These are phyloP conservation scores for Ibidorhyncha struthersii DNA, from an alignment of 2,113 vertebrate genomes.

Conservation along the genomic window DNA sequence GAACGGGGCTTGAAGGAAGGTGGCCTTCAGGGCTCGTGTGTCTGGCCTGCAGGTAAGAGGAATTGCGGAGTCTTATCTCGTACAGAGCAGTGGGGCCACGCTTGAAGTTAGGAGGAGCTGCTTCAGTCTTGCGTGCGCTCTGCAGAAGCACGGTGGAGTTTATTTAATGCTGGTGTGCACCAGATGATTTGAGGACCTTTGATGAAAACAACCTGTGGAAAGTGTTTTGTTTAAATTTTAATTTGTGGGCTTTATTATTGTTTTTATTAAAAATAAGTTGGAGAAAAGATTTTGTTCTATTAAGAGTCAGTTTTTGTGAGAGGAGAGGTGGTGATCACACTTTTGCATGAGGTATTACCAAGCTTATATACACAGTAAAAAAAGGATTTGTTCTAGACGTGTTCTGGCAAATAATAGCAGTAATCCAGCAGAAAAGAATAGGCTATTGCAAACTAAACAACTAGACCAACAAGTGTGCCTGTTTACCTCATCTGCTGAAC, in stretches of 20 bases:
- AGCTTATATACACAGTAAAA: background rate
- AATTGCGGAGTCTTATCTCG: accelerated
- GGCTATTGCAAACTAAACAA: background rate
- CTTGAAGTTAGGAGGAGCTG: background rate
- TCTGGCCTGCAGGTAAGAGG: background rate
- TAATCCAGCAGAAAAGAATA: background rate
- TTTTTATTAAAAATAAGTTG: background rate
- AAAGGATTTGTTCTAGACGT: constrained; percentile 8
- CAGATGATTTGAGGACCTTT: background rate
- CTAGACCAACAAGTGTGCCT: background rate
- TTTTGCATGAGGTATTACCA: constrained; percentile 30
- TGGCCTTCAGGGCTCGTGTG: background rate
- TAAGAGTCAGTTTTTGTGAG: background rate
- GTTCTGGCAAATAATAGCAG: background rate
- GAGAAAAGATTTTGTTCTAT: background rate
- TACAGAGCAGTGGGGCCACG: accelerated
- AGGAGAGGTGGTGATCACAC: background rate
- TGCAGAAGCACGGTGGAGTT: accelerated
- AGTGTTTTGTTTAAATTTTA: background rate
- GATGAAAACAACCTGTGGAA: background rate
- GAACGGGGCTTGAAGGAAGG: background rate
- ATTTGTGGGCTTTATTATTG: background rate
- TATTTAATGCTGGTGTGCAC: accelerated
- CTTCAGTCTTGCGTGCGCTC: accelerated
- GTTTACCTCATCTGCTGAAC: background rate